A percentile compares a stretch with the other conserved stretches of the same genome.
phyloP scores from a whole-genome alignment of 2,888 invertebrate species.

The Ametastegia equiseti region DNA sequence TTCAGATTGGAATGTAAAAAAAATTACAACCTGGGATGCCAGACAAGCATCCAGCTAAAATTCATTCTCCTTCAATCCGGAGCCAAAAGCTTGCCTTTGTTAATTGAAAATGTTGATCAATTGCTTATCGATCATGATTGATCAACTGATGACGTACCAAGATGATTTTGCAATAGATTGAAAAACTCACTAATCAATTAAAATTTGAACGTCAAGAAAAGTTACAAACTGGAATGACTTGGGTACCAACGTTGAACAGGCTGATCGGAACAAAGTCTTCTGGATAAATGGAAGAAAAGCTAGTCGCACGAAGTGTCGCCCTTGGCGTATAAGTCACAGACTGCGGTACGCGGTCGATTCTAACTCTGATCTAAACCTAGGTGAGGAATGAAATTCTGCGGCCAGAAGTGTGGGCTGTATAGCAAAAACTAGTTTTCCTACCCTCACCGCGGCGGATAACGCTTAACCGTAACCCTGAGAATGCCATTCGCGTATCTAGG shows the following conservation, averaged over 20 bases:
- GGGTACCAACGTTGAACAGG: too few species aligned
- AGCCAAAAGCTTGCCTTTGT: not conserved
- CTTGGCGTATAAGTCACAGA: conserved; percentile 23
- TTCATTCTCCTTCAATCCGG: not conserved
- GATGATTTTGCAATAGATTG: too few species aligned
- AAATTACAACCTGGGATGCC: too few species aligned
- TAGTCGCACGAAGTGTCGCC: conserved; percentile 6
- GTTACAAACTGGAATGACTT: too few species aligned
- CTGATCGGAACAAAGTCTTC: not conserved
- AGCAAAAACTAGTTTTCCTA: conserved; percentile 28
- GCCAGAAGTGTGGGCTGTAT: conserved; percentile 28
- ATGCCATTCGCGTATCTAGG: not conserved
- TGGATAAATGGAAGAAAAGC: not conserved
- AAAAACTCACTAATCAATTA: too few species aligned
- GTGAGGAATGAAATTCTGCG: conserved; percentile 31
- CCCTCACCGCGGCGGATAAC: conserved; percentile 19
- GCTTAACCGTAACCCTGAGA: conserved; percentile 25
- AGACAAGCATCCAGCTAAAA: not conserved
- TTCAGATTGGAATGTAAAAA: too few species aligned
- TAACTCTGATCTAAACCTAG: not conserved
- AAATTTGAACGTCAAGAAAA: not conserved
- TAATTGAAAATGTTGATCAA: not conserved
- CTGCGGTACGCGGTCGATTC: conserved; percentile 29
- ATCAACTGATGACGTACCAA: too few species aligned
- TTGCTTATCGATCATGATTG: too few species aligned